Conservation (phyloP, 2,888 invertebrate species). For the Zygothrica quintamaculata region DNA sequence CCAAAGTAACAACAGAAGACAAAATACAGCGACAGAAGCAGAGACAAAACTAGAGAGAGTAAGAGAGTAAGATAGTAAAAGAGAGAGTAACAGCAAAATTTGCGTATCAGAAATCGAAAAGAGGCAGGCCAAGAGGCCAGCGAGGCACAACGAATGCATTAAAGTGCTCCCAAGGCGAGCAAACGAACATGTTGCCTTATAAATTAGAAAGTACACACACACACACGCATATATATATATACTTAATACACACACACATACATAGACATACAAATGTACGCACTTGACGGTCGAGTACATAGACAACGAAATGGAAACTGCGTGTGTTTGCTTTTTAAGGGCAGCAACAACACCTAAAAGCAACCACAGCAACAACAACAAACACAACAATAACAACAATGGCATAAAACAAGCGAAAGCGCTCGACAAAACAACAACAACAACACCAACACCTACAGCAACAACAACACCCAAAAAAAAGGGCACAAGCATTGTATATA, state of each 20-base stretch:
- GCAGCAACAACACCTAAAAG: constrained; percentile 32
- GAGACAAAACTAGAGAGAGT: constrained; percentile 17
- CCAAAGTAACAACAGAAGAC: no score
- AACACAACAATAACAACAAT: constrained; percentile 6
- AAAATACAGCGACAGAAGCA: no score
- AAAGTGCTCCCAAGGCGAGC: constrained; percentile 60
- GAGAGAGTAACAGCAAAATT: constrained; percentile 50
- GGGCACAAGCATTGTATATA: constrained; percentile 38
- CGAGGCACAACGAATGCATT: constrained; percentile 62
- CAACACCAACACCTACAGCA: constrained; percentile 5
- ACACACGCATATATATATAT: constrained; percentile 20
- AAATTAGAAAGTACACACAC: constrained; percentile 67
- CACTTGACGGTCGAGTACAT: constrained; percentile 36
- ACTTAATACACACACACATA: constrained; percentile 24
- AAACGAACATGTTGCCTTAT: constrained; percentile 69
- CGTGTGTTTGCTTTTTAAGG: constrained; percentile 62
- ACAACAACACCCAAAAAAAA: constrained; percentile 13
- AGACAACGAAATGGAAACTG: constrained; percentile 67
- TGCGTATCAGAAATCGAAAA: constrained; percentile 68
- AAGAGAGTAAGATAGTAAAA: constrained; percentile 9
- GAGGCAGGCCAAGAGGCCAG: constrained; percentile 32
- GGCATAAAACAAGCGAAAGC: constrained; percentile 46
- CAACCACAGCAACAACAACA: constrained; percentile 15
- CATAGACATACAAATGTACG: constrained; percentile 9
- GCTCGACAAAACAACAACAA: constrained; percentile 29